Conservation (phyloP, 2,113 vertebrate species). For the Herpetotheres cachinnans region DNA sequence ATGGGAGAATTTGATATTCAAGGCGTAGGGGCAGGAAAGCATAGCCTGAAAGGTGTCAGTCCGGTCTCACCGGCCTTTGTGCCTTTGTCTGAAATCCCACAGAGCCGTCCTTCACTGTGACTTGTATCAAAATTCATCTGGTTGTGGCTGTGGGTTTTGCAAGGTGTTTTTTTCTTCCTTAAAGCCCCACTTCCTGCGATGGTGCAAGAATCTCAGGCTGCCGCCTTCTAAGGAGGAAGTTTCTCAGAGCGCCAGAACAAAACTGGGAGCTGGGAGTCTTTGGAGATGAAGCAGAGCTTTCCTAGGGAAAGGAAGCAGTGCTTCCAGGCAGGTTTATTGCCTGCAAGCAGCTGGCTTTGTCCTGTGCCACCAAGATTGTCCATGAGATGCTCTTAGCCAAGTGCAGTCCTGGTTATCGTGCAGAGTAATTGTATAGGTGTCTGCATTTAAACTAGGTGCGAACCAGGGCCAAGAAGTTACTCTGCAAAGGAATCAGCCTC, state of each 20-base stretch:
- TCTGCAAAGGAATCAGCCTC: not conserved
- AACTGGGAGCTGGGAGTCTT: not conserved
- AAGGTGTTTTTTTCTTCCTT: not conserved
- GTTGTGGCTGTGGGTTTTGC: not conserved
- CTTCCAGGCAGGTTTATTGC: not conserved
- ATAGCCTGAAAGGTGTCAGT: conserved; percentile 24
- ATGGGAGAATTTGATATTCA: not conserved
- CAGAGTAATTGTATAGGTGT: not conserved
- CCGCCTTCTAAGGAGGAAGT: not conserved
- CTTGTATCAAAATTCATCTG: not conserved
- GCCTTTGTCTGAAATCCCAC: conserved; percentile 20
- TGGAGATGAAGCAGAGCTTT: not conserved
- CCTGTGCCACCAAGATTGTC: not conserved
- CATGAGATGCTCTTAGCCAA: not conserved
- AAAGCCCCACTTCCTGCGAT: not conserved
- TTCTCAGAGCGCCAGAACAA: not conserved
- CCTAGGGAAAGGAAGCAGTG: not conserved
- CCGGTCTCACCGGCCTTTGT: conserved; percentile 23
- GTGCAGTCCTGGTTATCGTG: not conserved
- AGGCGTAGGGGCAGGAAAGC: not conserved
- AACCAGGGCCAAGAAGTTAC: not conserved
- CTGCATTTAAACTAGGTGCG: not conserved
- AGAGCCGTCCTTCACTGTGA: not conserved
- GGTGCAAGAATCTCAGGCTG: not conserved
- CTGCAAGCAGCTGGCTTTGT: not conserved